These are phyloP conservation scores for Neocloeon triangulifer DNA, from an alignment of 1,140 invertebrate species.

Conservation along the genomic window DNA sequence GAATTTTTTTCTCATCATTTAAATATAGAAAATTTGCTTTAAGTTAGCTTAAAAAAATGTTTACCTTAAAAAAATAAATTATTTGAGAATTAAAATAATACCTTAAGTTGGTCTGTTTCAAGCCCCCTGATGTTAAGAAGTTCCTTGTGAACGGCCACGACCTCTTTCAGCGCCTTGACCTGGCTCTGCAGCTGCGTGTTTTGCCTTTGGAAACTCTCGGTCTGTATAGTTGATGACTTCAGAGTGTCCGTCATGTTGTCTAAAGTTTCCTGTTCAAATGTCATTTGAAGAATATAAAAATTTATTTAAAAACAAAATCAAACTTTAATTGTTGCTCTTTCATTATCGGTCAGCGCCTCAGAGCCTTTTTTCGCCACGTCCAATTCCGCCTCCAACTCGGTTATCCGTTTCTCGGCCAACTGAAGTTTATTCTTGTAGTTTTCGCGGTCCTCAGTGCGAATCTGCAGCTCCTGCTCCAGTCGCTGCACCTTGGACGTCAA, in stretches of 20 bases:
- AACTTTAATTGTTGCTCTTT: background rate
- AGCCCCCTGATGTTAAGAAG: conserved; percentile 48
- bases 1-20: no score
- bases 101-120: conserved; percentile 49
- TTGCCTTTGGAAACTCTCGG: conserved; percentile 46
- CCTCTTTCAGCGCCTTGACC: conserved; percentile 48
- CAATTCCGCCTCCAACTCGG: conserved; percentile 8
- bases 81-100: no score
- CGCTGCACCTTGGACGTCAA: no score
- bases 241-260: conserved; percentile 14
- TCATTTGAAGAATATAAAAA: no score
- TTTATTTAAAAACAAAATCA: no score
- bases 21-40: no score
- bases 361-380: conserved; percentile 9
- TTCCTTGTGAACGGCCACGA: conserved; percentile 50
- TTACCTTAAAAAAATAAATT: no score
- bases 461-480: no score
- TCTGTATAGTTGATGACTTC: conserved; percentile 13
- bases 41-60: no score
- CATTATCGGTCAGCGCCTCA: background rate
- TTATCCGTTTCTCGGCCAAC: conserved; percentile 14
- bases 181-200: conserved; percentile 43
- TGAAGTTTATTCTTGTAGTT: conserved; percentile 13
- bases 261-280: conserved; percentile 14
- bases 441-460: conserved; percentile 14